These are phyloP conservation scores for Perognathus longimembris DNA, from an alignment of 2,113 vertebrate species.

Conservation along the genomic window DNA sequence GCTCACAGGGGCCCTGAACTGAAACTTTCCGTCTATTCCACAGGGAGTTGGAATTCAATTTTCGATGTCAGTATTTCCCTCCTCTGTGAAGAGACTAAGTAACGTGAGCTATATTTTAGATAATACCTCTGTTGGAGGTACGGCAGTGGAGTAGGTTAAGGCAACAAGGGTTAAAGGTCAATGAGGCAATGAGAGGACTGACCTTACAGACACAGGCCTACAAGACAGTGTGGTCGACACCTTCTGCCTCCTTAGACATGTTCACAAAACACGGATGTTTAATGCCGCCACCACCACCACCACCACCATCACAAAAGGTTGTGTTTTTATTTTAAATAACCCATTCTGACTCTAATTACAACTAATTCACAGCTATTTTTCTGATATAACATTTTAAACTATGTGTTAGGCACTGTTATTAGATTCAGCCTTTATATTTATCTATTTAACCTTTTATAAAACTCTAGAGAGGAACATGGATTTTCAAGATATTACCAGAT, in stretches of 20 bases:
- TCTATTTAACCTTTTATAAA: slow-evolving; percentile 9
- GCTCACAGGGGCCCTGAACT: not conserved
- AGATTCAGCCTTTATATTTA: not conserved
- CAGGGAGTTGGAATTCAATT: not conserved
- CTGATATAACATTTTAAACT: not conserved
- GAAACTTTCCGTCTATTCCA: not conserved
- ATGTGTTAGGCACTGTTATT: not conserved
- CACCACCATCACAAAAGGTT: not conserved
- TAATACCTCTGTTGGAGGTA: not conserved
- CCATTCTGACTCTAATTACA: not conserved
- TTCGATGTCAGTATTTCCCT: not conserved
- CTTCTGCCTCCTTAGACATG: not conserved
- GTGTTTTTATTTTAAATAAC: not conserved
- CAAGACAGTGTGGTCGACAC: no score
- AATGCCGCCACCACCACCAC: not conserved
- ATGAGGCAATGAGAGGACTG: not conserved
- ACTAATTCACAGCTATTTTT: not conserved
- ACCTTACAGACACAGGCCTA: no score
- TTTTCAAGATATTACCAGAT: not conserved
- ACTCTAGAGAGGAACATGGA: not conserved
- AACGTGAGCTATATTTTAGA: not conserved
- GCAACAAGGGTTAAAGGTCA: not conserved
- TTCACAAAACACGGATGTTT: not conserved
- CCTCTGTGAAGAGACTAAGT: not conserved
- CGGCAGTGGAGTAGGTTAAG: not conserved